Conservation (phyloP, 2,113 vertebrate genomes). For the Leptobrachium ailaonicum region DNA sequence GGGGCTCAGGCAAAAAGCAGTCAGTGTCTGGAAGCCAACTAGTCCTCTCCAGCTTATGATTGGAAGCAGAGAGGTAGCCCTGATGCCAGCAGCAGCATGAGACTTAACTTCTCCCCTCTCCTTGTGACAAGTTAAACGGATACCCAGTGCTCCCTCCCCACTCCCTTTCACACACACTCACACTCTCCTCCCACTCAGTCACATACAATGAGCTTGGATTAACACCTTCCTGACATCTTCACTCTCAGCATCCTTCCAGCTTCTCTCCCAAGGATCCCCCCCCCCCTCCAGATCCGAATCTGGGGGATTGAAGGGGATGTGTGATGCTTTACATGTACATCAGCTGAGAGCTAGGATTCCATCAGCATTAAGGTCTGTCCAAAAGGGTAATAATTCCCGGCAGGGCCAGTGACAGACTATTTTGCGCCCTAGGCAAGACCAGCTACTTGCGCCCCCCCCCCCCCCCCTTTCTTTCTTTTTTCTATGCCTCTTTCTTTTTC, state of each 20-base stretch:
- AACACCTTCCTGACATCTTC: conserved; percentile 2
- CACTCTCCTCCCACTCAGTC: not conserved
- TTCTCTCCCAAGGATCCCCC: not conserved
- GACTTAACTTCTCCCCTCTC: not conserved
- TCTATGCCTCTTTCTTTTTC: too few species aligned
- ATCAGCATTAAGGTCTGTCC: not conserved
- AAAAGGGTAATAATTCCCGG: too few species aligned
- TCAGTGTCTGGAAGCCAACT: too few species aligned
- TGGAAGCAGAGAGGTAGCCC: not conserved
- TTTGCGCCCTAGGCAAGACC: too few species aligned
- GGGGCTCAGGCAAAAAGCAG: too few species aligned
- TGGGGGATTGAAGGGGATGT: too few species aligned
- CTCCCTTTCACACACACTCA: not conserved
- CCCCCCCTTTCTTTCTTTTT: too few species aligned
- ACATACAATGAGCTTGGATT: conserved; percentile 8
- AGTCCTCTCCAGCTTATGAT: too few species aligned
- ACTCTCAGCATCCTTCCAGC: not conserved
- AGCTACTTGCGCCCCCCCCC: too few species aligned
- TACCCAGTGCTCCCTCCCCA: conserved; percentile 1
- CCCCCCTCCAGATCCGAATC: not conserved
- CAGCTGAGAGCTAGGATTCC: too few species aligned
- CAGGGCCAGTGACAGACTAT: too few species aligned
- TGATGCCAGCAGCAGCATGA: not conserved
- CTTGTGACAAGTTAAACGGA: conserved; percentile 31
- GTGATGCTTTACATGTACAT: too few species aligned